These are phyloP conservation scores for Macrotis lagotis DNA, from an alignment of 2,113 vertebrate genomes.

Conservation along the genomic window DNA sequence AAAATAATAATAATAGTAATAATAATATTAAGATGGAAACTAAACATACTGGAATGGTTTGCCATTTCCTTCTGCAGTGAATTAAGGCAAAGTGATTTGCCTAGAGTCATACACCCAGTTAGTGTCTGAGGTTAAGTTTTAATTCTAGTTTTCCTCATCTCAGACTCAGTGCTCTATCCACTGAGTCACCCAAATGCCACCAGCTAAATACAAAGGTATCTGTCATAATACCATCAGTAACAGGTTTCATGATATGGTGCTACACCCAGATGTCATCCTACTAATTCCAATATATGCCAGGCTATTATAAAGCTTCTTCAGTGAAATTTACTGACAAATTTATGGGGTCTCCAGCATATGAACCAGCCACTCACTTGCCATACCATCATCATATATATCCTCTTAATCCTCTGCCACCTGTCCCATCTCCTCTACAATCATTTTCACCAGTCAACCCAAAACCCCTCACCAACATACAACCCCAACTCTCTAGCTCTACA, in stretches of 20 bases:
- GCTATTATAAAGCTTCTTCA: neutral
- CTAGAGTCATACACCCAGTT: neutral
- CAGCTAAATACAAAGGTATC: neutral
- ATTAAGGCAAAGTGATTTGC: neutral
- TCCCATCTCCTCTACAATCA: too few species aligned
- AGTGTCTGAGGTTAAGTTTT: neutral
- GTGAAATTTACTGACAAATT: neutral
- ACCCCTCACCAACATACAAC: too few species aligned
- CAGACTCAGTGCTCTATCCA: too few species aligned
- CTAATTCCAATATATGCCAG: neutral
- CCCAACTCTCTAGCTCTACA: too few species aligned
- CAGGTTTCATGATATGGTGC: neutral
- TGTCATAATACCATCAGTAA: neutral
- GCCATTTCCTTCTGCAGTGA: neutral
- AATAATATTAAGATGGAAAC: neutral
- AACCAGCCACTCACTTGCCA: neutral
- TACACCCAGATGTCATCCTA: neutral
- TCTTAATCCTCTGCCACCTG: neutral
- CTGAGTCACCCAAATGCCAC: too few species aligned
- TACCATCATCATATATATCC: neutral
- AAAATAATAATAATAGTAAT: too few species aligned
- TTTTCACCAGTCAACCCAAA: too few species aligned
- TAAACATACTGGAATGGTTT: neutral
- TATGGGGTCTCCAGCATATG: neutral
- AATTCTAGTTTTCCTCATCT: neutral